Percentiles rank a stretch among this genome's conserved stretches.
Evolutionary conservation across 2,113 vertebrate species (phyloP).

Genomic region (Microcebus jonahi): DNA sequence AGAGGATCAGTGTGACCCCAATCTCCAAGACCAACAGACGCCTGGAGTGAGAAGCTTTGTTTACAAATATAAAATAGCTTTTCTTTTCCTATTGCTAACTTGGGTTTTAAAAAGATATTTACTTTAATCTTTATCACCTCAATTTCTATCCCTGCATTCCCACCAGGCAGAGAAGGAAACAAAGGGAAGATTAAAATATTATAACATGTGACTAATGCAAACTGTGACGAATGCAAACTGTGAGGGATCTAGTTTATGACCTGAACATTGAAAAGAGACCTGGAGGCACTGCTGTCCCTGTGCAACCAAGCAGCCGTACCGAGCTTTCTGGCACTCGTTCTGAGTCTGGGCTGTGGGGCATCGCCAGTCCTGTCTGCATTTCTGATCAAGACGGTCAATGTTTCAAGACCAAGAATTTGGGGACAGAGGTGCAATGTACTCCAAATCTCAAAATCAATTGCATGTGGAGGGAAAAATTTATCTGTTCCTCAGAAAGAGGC

Average conservation of each 20-base stretch:
- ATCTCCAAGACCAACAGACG: background rate
- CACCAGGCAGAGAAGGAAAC: background rate
- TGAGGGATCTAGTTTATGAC: background rate
- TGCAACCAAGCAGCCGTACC: background rate
- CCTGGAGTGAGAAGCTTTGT: background rate
- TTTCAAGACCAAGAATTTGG: conserved; percentile 4
- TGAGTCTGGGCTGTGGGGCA: background rate
- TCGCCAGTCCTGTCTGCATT: background rate
- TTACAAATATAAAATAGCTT: background rate
- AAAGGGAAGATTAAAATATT: background rate
- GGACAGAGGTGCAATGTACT: background rate
- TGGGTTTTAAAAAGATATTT: background rate
- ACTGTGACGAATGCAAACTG: background rate
- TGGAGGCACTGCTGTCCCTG: background rate
- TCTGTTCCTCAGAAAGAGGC: conserved; percentile 38
- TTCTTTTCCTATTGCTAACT: background rate
- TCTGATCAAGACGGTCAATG: background rate
- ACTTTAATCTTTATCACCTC: background rate
- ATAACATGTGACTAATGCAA: background rate
- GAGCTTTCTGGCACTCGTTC: background rate
- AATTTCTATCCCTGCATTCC: background rate
- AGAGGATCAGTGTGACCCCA: background rate
- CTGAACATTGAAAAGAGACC: background rate
- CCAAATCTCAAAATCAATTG: background rate
- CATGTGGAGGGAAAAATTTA: background rate